phyloP scores from a whole-genome alignment of 30 jellyfish, hydroid and myxozoan species.

The Turritopsis rubra region DNA sequence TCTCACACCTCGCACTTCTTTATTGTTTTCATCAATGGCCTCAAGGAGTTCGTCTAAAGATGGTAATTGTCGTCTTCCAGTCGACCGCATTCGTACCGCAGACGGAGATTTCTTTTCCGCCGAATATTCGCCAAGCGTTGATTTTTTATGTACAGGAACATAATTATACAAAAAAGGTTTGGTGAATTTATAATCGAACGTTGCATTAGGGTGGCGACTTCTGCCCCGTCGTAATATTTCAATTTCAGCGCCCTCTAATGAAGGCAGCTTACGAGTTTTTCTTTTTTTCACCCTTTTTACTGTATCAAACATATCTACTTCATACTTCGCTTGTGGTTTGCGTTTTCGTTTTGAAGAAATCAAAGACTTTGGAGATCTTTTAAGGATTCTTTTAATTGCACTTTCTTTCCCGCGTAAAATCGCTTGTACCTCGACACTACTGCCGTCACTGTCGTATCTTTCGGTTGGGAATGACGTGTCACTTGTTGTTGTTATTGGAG shows the following conservation, averaged over 20 bases:
- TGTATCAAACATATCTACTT: background rate
- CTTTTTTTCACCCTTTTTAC: background rate
- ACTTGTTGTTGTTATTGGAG: background rate
- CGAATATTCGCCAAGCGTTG: background rate
- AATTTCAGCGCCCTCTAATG: background rate
- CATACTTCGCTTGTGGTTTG: background rate
- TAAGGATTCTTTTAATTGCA: conserved; percentile 5
- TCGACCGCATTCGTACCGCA: background rate
- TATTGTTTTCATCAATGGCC: background rate
- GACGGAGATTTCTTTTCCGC: background rate
- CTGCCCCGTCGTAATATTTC: background rate
- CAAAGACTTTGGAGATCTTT: background rate
- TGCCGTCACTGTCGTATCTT: conserved; percentile 2
- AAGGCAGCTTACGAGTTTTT: background rate
- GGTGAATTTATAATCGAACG: conserved; percentile 2
- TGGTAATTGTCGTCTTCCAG: background rate
- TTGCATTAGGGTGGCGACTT: background rate
- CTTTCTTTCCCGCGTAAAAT: conserved; percentile 8
- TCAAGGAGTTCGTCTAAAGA: background rate
- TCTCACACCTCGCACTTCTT: conserved; percentile 8
- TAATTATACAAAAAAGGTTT: conserved; percentile 29
- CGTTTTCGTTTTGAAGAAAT: conserved; percentile 4
- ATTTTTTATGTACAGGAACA: conserved; percentile 13
- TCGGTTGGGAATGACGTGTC: background rate
- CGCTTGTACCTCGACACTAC: conserved; percentile 13